phyloP scores from a whole-genome alignment of 2,888 invertebrate genomes.

The Dorcus parallelipipedus region DNA sequence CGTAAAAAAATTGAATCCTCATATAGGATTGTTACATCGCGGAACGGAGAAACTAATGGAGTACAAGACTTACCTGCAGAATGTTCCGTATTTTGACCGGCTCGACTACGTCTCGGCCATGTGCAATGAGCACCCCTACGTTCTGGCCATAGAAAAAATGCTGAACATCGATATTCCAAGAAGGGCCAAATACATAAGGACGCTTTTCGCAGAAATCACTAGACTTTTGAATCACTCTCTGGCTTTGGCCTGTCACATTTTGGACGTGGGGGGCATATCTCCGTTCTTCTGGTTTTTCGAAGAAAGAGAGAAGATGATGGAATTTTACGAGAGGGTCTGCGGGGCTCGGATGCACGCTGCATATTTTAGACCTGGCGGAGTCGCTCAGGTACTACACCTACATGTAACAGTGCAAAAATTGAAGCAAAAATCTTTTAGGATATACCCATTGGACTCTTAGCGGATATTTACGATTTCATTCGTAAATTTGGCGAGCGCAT shows the following conservation, averaged over 20 bases:
- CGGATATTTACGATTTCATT: slow-evolving; percentile 73
- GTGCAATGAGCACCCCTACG: slow-evolving; percentile 75
- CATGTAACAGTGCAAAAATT: background rate
- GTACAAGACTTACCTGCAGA: slow-evolving; percentile 82
- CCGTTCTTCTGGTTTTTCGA: slow-evolving; percentile 92
- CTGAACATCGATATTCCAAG: slow-evolving; percentile 73
- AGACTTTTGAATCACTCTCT: slow-evolving; percentile 79
- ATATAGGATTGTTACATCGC: slow-evolving; percentile 82
- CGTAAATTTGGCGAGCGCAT: slow-evolving; percentile 67
- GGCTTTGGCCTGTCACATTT: slow-evolving; percentile 67
- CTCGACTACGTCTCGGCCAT: slow-evolving; percentile 85
- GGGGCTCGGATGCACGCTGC: slow-evolving; percentile 82
- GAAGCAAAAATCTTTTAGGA: slow-evolving; percentile 47
- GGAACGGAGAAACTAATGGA: slow-evolving; percentile 90
- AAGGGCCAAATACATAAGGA: slow-evolving; percentile 78
- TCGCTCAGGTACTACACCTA: slow-evolving; percentile 52
- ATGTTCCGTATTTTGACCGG: slow-evolving; percentile 82
- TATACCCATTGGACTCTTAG: slow-evolving; percentile 70
- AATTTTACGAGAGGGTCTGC: slow-evolving; percentile 78
- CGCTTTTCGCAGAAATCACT: slow-evolving; percentile 67
- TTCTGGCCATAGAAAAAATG: slow-evolving; percentile 78
- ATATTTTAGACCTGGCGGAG: slow-evolving; percentile 82
- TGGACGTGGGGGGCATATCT: slow-evolving; percentile 84
- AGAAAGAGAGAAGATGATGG: slow-evolving; percentile 82
- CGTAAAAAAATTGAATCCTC: slow-evolving; percentile 75